Conservation (phyloP, 2,113 vertebrate species). For the Macquaria australasica region DNA sequence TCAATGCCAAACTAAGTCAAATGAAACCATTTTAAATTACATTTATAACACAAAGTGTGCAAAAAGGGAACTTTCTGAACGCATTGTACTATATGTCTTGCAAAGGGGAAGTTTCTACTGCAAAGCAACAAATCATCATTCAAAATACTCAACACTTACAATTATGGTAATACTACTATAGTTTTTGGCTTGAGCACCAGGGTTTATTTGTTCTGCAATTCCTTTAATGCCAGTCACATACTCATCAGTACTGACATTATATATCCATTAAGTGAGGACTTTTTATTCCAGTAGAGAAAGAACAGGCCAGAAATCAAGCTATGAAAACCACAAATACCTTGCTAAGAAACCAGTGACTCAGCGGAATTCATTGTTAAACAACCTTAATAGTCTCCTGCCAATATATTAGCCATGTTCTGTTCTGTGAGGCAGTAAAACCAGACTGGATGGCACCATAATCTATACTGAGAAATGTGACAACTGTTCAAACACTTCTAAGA, state of each 20-base stretch:
- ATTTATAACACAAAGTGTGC: no score
- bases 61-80: neutral
- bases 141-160: neutral
- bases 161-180: neutral
- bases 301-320: neutral
- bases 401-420: neutral
- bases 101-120: neutral
- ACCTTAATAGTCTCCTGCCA: neutral
- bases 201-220: neutral
- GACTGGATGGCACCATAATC: neutral
- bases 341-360: neutral
- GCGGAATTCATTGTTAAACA: neutral
- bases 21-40: neutral
- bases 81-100: neutral
- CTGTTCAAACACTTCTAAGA: no score
- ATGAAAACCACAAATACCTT: neutral
- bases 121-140: neutral
- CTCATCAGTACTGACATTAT: neutral
- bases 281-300: neutral
- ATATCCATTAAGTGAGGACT: no score
- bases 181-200: no score
- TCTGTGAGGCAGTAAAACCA: slow-evolving; percentile 3
- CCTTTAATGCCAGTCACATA: no score
- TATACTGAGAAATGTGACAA: neutral
- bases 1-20: neutral